Evolutionary conservation across 2,113 vertebrate species (phyloP).

Genomic region (Dryoscopus gambensis): DNA sequence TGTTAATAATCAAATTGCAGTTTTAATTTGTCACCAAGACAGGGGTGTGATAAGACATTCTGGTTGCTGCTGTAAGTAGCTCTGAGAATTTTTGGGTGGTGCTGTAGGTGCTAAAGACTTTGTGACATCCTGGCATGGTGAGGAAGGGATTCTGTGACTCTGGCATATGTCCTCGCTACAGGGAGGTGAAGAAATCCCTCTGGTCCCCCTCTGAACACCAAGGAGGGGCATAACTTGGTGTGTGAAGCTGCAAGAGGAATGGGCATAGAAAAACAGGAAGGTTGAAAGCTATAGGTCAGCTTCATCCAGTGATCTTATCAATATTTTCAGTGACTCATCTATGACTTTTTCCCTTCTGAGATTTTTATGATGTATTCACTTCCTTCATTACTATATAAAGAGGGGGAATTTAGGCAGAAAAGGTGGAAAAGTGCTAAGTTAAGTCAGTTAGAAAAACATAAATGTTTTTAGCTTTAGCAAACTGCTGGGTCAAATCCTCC

Average conservation of each 20-base stretch:
- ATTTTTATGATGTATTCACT: not conserved
- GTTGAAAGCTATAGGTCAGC: not conserved
- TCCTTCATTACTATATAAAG: constrained; percentile 26
- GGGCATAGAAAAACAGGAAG: constrained; percentile 33
- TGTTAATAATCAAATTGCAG: constrained; percentile 9
- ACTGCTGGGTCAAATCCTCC: not conserved
- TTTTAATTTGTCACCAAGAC: constrained; percentile 51
- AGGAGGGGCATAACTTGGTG: not conserved
- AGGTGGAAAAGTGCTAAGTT: not conserved
- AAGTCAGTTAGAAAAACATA: not conserved
- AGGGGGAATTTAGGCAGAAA: not conserved
- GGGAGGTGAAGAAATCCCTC: constrained; percentile 42
- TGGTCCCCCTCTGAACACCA: not conserved
- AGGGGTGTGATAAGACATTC: constrained; percentile 16
- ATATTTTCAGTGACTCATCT: constrained; percentile 46
- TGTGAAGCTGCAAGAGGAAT: not conserved
- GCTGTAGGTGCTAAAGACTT: constrained; percentile 38
- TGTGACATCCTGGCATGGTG: not conserved
- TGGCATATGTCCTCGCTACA: not conserved
- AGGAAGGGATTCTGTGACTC: not conserved
- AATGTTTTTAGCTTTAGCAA: not conserved
- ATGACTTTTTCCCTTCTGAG: not conserved
- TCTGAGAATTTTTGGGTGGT: not conserved
- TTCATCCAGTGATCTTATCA: constrained; percentile 3
- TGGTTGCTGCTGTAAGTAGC: constrained; percentile 12